Evolutionary conservation across 2,888 invertebrate species (phyloP).

Genomic region (Heliconius ethilla): DNA sequence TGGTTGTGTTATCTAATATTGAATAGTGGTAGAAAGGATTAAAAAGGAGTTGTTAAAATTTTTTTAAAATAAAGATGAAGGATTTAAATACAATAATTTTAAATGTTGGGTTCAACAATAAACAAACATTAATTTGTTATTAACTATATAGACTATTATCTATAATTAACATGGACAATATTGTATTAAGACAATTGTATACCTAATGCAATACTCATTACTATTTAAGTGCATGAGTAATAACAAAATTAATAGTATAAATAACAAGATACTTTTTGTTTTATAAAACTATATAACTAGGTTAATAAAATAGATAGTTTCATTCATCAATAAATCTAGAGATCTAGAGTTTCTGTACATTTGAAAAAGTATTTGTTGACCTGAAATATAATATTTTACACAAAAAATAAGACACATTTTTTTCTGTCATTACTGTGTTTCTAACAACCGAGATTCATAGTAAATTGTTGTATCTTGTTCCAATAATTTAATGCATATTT

Average conservation of each 20-base stretch:
- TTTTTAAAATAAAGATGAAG: background rate
- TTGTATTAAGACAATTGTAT: background rate
- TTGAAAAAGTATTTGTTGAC: background rate
- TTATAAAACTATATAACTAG: too few species aligned
- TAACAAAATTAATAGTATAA: background rate
- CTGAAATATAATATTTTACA: background rate
- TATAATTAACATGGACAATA: background rate
- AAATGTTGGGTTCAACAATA: background rate
- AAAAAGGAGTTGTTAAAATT: too few species aligned
- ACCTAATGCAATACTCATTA: background rate
- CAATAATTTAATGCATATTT: background rate
- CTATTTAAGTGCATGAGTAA: constrained; percentile 6
- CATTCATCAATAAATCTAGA: too few species aligned
- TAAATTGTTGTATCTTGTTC: background rate
- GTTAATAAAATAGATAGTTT: too few species aligned
- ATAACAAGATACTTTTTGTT: background rate
- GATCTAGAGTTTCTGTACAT: background rate
- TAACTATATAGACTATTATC: background rate
- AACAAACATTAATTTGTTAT: background rate
- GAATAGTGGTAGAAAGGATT: background rate
- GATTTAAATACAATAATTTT: background rate
- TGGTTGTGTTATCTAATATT: background rate
- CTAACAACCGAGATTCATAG: background rate
- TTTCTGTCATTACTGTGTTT: background rate
- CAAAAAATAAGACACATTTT: background rate